Base-by-base conservation (phyloP, 2,888 invertebrate genomes). In the Bugula neritina region DNA sequence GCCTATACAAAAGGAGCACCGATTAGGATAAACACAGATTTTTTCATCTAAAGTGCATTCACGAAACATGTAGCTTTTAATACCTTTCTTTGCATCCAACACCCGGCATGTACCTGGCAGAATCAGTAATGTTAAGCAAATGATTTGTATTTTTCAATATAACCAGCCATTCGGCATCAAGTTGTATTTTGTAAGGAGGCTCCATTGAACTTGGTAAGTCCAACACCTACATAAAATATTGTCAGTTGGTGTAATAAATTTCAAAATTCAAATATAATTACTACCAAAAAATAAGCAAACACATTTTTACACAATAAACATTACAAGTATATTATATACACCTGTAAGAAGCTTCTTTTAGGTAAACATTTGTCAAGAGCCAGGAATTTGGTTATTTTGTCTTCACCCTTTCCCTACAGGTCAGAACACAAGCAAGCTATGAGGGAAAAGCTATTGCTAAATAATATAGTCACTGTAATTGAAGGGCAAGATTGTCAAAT, bases 341-440 rank as follows among this genome's bases (percentile, higher is more conserved):
- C 89, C 87, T 98, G 96, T 55, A 98, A 86, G 86, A 94, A 98
- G 74, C 91, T 89, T 74, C 94, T 87, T 78, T 89, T 89, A 0
- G 96, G 96, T 71, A 98, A 86, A 84, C 97, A 97, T 86, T 99
- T 69, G 83, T 98, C 97, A n/a, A 98, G 85, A 0, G 96, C 93
- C 76, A 98, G 85, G 84, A 98, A 98, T 81, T 91, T 93, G 0
- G 96, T 93, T 0, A 80, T 75, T 29, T 83, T 82, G 3, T 43
- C 52, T 31, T 54, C 70, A 10, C 52, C 54, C 21, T 43, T 43
- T 5, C 43, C 17, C 43, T 43, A 43, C 43, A 43, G 43, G 43
- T 43, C 17, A n/a, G n/a, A n/a, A 31, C 25, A 71, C 72, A 72
- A n/a, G n/a, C 35, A 31, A 3, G 69, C 27, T 29, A n/a, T n/a